A percentile compares a stretch with the other conserved stretches of the same genome.
Conservation (phyloP, 2,888 invertebrate genomes). For the Halictus ligatus region DNA sequence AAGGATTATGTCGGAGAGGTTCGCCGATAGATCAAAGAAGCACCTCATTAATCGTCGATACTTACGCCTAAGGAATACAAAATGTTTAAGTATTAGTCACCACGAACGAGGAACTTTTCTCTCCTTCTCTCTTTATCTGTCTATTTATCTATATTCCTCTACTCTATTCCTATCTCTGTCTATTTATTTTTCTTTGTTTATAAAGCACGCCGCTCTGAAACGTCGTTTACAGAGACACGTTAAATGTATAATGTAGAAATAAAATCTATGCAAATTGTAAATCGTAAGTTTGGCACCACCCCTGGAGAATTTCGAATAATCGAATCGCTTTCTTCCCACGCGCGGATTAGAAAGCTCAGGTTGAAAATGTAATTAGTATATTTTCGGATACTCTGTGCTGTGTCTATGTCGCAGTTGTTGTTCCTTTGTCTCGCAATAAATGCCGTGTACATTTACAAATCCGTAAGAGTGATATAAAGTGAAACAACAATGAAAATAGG, state of each 20-base stretch:
- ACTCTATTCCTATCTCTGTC: not conserved
- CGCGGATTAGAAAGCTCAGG: slow-evolving; percentile 10
- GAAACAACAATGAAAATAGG: slow-evolving; percentile 7
- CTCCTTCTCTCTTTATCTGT: not conserved
- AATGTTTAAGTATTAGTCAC: slow-evolving; percentile 60
- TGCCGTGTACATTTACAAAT: slow-evolving; percentile 55
- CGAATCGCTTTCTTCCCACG: not conserved
- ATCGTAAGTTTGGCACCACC: slow-evolving; percentile 33
- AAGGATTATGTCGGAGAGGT: slow-evolving; percentile 30
- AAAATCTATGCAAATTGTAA: slow-evolving; percentile 59
- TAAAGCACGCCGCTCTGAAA: slow-evolving; percentile 48
- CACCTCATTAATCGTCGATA: slow-evolving; percentile 44
- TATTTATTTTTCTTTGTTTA: slow-evolving; percentile 25
- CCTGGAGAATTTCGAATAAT: slow-evolving; percentile 30
- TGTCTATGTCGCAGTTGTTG: slow-evolving; percentile 8
- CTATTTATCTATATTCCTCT: not conserved
- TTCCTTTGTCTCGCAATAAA: slow-evolving; percentile 24
- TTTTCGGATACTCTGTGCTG: slow-evolving; percentile 48
- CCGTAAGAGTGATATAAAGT: slow-evolving; percentile 51
- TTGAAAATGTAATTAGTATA: slow-evolving; percentile 50
- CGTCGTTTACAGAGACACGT: slow-evolving; percentile 48
- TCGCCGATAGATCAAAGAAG: slow-evolving; percentile 41
- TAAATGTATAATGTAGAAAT: slow-evolving; percentile 68
- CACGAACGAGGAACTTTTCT: slow-evolving; percentile 24
- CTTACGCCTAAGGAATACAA: slow-evolving; percentile 66